Percentiles rank a stretch among this genome's conserved stretches.
phyloP scores from a whole-genome alignment of 2,797 vertebrate species.

The Ceryle rudis region DNA sequence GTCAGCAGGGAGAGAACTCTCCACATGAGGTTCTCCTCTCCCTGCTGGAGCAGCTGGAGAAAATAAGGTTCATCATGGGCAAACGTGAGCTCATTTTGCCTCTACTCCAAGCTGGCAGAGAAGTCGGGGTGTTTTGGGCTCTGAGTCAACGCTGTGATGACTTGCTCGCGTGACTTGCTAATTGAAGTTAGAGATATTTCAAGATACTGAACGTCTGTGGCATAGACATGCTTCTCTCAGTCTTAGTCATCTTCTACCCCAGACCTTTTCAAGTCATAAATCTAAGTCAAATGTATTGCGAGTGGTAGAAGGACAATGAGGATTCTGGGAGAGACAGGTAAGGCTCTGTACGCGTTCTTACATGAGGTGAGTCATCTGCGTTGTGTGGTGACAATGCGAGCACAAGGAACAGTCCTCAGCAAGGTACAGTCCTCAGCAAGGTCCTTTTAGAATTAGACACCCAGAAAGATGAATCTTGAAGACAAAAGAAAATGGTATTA shows the following conservation, averaged over 20 bases:
- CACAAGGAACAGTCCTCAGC: background rate
- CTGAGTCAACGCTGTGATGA: background rate
- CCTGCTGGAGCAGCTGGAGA: slow-evolving; percentile 42
- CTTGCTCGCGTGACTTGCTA: background rate
- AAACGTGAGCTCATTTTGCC: slow-evolving; percentile 40
- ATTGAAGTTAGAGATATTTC: slow-evolving; percentile 7
- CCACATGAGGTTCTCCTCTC: slow-evolving; percentile 16
- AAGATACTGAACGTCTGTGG: background rate
- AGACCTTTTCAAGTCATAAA: background rate
- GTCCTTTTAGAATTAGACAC: slow-evolving; percentile 47
- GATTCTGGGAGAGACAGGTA: background rate
- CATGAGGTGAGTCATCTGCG: background rate
- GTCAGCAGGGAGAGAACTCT: slow-evolving; percentile 23
- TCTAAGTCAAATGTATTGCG: background rate
- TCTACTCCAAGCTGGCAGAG: slow-evolving; percentile 26
- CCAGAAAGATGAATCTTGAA: slow-evolving; percentile 30
- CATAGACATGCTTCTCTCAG: background rate
- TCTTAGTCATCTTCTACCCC: background rate
- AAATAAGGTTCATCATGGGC: slow-evolving; percentile 28
- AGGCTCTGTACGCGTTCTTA: background rate
- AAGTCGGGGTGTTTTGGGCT: background rate
- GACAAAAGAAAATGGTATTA: slow-evolving; percentile 46
- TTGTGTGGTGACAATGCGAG: background rate
- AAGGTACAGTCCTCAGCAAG: too few relatives aligned
- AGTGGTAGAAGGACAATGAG: background rate